Evolutionary conservation across 2,888 invertebrate genomes (phyloP).

Genomic region (Drosophila affinis): DNA sequence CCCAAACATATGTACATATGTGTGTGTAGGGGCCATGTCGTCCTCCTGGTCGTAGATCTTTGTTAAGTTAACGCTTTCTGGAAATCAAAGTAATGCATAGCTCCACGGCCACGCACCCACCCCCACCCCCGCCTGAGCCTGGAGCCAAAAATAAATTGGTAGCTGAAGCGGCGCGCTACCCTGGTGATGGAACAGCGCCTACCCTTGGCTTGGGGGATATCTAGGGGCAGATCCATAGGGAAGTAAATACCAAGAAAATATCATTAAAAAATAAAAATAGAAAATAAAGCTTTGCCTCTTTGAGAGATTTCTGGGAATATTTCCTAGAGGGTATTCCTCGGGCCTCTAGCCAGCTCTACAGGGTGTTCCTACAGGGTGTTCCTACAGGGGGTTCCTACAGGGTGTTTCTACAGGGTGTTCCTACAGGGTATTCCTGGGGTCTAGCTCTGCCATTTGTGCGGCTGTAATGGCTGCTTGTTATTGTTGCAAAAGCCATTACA

Average conservation of each 20-base stretch:
- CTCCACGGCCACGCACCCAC: constrained; percentile 48
- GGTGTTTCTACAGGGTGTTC: constrained; percentile 4
- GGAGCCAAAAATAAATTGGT: constrained; percentile 63
- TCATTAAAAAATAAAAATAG: no score
- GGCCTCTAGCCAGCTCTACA: no score
- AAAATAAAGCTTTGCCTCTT: no score
- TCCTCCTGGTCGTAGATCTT: constrained; percentile 60
- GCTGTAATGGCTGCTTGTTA: constrained; percentile 22
- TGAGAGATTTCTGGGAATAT: no score
- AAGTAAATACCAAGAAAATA: no score
- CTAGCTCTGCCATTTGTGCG: neutral
- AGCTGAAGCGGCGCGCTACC: constrained; percentile 33
- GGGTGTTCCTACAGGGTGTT: no score
- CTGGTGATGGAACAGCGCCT: constrained; percentile 27
- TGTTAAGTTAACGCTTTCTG: constrained; percentile 72
- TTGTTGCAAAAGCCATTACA: constrained; percentile 62
- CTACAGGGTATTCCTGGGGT: constrained; percentile 1
- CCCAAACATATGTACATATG: constrained; percentile 17
- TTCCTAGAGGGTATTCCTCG: no score
- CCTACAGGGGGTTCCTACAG: no score
- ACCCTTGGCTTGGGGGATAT: neutral
- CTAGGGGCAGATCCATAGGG: no score
- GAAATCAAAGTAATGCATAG: constrained; percentile 71
- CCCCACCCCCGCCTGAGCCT: neutral
- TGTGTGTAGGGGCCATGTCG: neutral